A percentile compares a stretch with the other conserved stretches of the same genome.
Conservation (phyloP, 1,140 invertebrate species). For the Psix sp. region DNA sequence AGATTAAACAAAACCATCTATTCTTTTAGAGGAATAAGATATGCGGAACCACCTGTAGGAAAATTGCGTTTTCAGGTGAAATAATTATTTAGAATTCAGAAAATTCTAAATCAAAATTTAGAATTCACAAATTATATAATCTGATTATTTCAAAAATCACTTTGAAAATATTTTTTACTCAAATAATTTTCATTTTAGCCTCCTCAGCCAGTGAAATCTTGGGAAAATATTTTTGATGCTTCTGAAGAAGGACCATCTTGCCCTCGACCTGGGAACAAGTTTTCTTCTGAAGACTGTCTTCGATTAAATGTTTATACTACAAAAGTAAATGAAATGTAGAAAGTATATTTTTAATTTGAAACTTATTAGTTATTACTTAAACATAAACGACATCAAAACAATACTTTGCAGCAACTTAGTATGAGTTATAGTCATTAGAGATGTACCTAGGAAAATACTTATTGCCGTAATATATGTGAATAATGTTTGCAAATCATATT, state of each 20-base stretch:
- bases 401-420: too few species aligned
- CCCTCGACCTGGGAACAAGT: conserved; percentile 22
- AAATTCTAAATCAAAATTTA: neutral
- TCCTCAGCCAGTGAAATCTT: conserved; percentile 77
- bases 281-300: conserved; percentile 82
- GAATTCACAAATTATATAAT: neutral
- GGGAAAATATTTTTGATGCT: conserved; percentile 71
- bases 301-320: conserved; percentile 82
- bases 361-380: too few species aligned
- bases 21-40: conserved; percentile 82
- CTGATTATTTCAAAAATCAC: conserved; percentile 8
- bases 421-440: too few species aligned
- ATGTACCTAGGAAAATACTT: too few species aligned
- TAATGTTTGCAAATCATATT: too few species aligned
- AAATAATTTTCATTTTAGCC: conserved; percentile 69
- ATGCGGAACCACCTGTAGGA: conserved; percentile 80
- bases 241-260: conserved; percentile 70
- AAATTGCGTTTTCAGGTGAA: conserved; percentile 80
- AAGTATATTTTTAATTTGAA: neutral
- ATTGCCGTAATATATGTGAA: too few species aligned
- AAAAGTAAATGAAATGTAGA: conserved; percentile 47
- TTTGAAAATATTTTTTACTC: conserved; percentile 82
- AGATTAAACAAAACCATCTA: conserved; percentile 78
- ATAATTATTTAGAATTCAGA: conserved; percentile 12
- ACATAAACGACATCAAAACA: too few species aligned